phyloP scores from a whole-genome alignment of 1,140 invertebrate genomes.

The Microplitis mediator region DNA sequence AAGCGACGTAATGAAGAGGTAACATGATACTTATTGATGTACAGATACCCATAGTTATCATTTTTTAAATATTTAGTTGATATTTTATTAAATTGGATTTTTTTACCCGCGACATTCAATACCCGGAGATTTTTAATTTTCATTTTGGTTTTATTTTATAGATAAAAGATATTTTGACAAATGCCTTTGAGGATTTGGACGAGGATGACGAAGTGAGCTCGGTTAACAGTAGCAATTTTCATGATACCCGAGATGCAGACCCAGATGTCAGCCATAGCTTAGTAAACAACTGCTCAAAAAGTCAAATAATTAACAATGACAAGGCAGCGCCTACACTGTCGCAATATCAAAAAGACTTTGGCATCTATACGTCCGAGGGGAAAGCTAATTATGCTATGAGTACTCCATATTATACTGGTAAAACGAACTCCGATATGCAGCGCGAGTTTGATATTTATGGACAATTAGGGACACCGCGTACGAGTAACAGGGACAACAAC shows the following conservation, averaged over 20 bases:
- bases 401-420: conserved; percentile 29
- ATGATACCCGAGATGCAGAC: conserved; percentile 40
- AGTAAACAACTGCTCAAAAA: conserved; percentile 34
- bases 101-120: background rate
- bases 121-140: background rate
- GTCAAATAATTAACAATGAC: conserved; percentile 12
- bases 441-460: conserved; percentile 39
- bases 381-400: conserved; percentile 11
- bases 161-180: conserved; percentile 48
- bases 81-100: background rate
- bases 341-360: conserved; percentile 41
- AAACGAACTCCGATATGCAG: conserved; percentile 34
- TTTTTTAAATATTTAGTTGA: background rate
- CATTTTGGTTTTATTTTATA: conserved; percentile 24
- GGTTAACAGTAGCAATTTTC: conserved; percentile 50
- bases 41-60: background rate
- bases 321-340: conserved; percentile 35
- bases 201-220: conserved; percentile 51
- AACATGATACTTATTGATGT: background rate
- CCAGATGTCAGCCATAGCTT: conserved; percentile 15
- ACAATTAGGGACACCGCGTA: conserved; percentile 35
- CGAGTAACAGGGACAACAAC: conserved; percentile 34
- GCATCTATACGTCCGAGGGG: conserved; percentile 24
- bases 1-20: conserved; percentile 55
- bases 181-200: conserved; percentile 53